These are phyloP conservation scores for Enteromius afrohamiltoni DNA, from an alignment of 2,797 vertebrate species.

Conservation along the genomic window DNA sequence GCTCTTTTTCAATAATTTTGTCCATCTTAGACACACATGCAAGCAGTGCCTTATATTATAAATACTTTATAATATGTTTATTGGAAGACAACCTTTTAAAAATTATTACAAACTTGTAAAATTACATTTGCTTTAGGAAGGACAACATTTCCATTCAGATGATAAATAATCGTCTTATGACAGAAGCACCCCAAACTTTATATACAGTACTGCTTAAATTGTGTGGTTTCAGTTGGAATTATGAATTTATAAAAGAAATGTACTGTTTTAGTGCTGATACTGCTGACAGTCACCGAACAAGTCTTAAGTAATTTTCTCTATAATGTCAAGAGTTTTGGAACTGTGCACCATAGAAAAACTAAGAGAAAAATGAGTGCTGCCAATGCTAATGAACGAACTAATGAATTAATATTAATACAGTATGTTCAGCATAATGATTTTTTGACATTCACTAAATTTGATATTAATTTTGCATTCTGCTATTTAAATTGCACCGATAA, in stretches of 20 bases:
- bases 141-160: not conserved
- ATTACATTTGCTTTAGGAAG: not conserved
- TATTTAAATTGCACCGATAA: not conserved
- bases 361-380: not conserved
- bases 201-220: not conserved
- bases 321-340: not conserved
- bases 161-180: not conserved
- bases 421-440: not conserved
- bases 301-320: not conserved
- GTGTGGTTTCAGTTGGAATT: not conserved
- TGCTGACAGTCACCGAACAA: not conserved
- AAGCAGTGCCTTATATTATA: not conserved
- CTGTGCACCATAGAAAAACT: not conserved
- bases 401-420: not conserved
- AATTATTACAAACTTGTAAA: slow-evolving; percentile 11
- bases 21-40: not conserved
- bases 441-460: not conserved
- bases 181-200: not conserved
- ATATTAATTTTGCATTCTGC: not conserved
- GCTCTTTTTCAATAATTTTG: not conserved
- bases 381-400: not conserved
- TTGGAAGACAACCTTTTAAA: not conserved
- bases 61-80: not conserved
- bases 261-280: not conserved
- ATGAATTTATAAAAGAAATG: not conserved